Evolutionary conservation across 2,113 vertebrate genomes (phyloP), one percentile per base, ranked within the genome.

Genomic region (Melospiza melodia): DNA sequence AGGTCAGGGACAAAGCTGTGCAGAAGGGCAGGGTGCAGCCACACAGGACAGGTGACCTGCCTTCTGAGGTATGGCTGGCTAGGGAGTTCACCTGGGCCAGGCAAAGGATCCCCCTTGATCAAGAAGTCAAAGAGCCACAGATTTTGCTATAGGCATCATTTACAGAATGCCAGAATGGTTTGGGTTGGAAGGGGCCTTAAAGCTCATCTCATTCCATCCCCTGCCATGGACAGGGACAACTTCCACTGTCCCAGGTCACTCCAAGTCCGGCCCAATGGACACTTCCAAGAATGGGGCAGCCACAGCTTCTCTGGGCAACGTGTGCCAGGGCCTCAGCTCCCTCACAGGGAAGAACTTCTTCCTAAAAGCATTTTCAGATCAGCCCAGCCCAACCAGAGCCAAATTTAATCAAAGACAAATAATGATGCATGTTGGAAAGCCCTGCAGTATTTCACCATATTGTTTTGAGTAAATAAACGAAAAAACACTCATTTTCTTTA

Each of bases 231-330:
- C 33, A 81, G 54, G n/a, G 54, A 62, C 30, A 43, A 15, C 22
- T 84, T 43, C 55, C 35, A 49, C n/a, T 13, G 20, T 12, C 10
- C 7, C 31, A 24, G 31, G 57, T 11, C 2, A 2, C 41, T 76
- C 27, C 41, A 69, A 55, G 14, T 7, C 62, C 1, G 0, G 2
- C 35, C 39, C n/a, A 46, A 0, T 49, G 49, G 18, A 49, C 21
- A 37, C 31, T 49, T 4, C 14, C 21, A 90, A 18, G 62, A 25
- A 43, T 31, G 18, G 5, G 31, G 41, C 63, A 83, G 63, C 55
- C 41, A 27, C 35, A 63, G 35, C 31, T 55, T 43, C 63, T 28
- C 41, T 69, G 35, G 25, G 31, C 12, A 84, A 8, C 35, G 2
- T 84, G 25, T 49, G 31, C 35, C 35, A 84, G 57, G n/a, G 49